These are phyloP conservation scores for Osmerus mordax DNA, from an alignment of 2,113 vertebrate species.

Conservation along the genomic window DNA sequence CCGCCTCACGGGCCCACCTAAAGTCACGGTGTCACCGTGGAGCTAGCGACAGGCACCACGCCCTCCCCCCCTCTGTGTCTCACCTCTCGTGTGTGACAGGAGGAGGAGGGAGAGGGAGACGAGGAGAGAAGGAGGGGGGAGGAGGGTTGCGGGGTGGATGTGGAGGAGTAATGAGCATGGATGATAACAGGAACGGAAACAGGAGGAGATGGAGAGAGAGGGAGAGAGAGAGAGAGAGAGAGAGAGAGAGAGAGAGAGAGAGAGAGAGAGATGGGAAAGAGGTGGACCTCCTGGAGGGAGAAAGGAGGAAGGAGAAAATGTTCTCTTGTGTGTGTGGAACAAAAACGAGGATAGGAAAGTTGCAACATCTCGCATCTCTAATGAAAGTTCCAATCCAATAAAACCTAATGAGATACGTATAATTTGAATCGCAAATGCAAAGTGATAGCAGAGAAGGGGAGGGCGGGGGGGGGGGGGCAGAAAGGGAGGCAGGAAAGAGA, in stretches of 20 bases:
- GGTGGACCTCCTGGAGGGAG: constrained; percentile 2
- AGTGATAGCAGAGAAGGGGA: constrained; percentile 29
- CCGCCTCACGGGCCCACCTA: too few relatives aligned
- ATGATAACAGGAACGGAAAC: too few relatives aligned
- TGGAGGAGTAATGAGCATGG: too few relatives aligned
- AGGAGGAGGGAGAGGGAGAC: too few relatives aligned
- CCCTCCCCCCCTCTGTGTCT: too few relatives aligned
- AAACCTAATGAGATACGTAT: constrained; percentile 70
- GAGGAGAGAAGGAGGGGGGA: too few relatives aligned
- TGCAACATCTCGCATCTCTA: constrained; percentile 45
- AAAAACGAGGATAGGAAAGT: constrained; percentile 22
- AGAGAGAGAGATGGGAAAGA: neutral
- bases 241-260: constrained; percentile 1
- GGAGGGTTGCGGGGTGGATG: too few relatives aligned
- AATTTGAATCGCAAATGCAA: constrained; percentile 69
- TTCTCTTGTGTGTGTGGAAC: constrained; percentile 19
- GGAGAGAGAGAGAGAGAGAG: constrained; percentile 13
- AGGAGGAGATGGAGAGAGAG: constrained; percentile 53
- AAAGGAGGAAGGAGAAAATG: constrained; percentile 40
- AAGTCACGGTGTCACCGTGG: too few relatives aligned
- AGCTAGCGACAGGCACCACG: too few relatives aligned
- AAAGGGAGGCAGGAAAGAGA: constrained; percentile 27
- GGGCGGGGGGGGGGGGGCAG: constrained; percentile 24
- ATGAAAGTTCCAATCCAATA: constrained; percentile 62
- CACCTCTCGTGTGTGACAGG: too few relatives aligned